Evolutionary conservation across 2,797 vertebrate species (phyloP).

Genomic region (Hyperoplus immaculatus): DNA sequence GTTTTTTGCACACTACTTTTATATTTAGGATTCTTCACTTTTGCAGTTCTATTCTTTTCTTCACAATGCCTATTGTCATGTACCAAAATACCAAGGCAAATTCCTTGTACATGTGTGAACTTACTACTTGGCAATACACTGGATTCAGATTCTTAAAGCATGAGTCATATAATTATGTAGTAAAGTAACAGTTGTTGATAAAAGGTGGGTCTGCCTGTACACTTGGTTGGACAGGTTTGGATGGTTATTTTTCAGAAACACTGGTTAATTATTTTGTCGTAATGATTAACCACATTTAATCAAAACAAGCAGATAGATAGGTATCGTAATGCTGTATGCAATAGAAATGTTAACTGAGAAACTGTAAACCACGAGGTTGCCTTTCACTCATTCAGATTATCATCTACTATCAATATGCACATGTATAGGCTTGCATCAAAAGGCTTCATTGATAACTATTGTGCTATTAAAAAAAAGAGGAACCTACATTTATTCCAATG

Average conservation of each 20-base stretch:
- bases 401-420: conserved; percentile 51
- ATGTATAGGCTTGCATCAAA: conserved; percentile 28
- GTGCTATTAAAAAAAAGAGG: conserved; percentile 37
- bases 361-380: background rate
- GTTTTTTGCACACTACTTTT: too few species aligned
- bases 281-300: background rate
- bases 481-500: conserved; percentile 11
- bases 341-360: conserved; percentile 13
- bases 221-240: background rate
- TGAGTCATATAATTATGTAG: background rate
- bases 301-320: background rate
- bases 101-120: too few species aligned
- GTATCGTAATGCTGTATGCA: background rate
- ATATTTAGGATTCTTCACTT: too few species aligned
- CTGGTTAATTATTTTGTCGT: background rate
- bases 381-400: conserved; percentile 30
- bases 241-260: too few species aligned
- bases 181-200: background rate
- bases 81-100: too few species aligned
- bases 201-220: background rate
- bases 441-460: conserved; percentile 21
- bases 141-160: too few species aligned
- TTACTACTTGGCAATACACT: too few species aligned
- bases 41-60: too few species aligned
- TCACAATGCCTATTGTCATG: too few species aligned